Percentiles rank a stretch among this genome's conserved stretches.
Evolutionary conservation across 1,140 invertebrate species (phyloP).

Genomic region (Hyles euphorbiae): DNA sequence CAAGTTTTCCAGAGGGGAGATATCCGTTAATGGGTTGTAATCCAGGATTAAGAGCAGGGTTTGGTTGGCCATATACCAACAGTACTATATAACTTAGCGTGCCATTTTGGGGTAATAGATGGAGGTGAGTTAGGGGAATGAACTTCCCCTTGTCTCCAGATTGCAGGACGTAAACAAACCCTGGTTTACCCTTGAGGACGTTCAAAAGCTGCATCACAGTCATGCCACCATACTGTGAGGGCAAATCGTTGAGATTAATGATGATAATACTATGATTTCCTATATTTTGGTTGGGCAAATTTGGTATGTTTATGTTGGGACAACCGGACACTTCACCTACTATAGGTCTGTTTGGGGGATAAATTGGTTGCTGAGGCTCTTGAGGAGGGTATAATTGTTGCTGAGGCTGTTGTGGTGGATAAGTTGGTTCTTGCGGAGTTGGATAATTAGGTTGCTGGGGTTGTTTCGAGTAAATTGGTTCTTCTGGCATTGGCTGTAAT

Average conservation of each 20-base stretch:
- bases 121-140: neutral
- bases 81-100: neutral
- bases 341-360: too few relatives aligned
- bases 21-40: slow-evolving; percentile 3
- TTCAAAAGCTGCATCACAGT: neutral
- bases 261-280: slow-evolving; percentile 5
- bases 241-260: neutral
- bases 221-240: neutral
- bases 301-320: too few relatives aligned
- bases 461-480: too few relatives aligned
- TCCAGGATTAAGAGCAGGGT: neutral
- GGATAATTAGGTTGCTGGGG: too few relatives aligned
- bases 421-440: too few relatives aligned
- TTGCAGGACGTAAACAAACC: neutral
- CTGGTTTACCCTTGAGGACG: slow-evolving; percentile 1
- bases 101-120: neutral
- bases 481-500: too few relatives aligned
- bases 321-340: too few relatives aligned
- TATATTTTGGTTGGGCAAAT: neutral
- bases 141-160: slow-evolving; percentile 5
- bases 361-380: too few relatives aligned
- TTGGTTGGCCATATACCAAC: neutral
- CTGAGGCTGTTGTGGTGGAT: too few relatives aligned
- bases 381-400: too few relatives aligned
- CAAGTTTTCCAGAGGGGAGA: neutral